A percentile compares a stretch with the other conserved stretches of the same genome.
Evolutionary conservation across 2,113 vertebrate genomes (phyloP).

Genomic region (Rhinogobius similis): DNA sequence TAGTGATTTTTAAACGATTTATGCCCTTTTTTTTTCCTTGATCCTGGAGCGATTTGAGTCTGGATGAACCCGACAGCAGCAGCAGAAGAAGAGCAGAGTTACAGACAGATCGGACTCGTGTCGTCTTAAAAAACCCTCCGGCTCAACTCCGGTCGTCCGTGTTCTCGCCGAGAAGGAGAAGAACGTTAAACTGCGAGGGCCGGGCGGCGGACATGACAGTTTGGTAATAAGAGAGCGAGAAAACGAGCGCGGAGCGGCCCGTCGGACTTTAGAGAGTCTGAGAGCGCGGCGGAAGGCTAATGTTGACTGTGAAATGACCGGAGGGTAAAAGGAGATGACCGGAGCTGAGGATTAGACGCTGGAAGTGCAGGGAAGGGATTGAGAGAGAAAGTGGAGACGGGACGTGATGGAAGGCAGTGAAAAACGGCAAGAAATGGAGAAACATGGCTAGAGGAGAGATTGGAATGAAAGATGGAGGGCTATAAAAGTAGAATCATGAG

Average conservation of each 20-base stretch:
- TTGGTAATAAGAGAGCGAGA: slow-evolving; percentile 71
- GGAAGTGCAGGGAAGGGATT: neutral
- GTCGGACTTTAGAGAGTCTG: neutral
- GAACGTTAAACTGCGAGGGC: slow-evolving; percentile 60
- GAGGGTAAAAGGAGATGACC: slow-evolving; percentile 57
- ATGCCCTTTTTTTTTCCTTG: too few relatives aligned
- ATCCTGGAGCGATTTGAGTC: too few relatives aligned
- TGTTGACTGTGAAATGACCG: slow-evolving; percentile 58
- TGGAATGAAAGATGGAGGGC: too few relatives aligned
- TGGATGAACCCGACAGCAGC: slow-evolving; percentile 15
- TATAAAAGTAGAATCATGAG: too few relatives aligned
- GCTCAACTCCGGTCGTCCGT: slow-evolving; percentile 59
- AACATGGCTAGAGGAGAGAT: too few relatives aligned
- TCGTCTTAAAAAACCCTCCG: slow-evolving; percentile 58
- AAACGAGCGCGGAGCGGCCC: slow-evolving; percentile 30
- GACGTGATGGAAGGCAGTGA: too few relatives aligned
- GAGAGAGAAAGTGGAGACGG: neutral
- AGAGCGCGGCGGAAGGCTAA: slow-evolving; percentile 15
- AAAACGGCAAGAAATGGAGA: too few relatives aligned
- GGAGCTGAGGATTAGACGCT: slow-evolving; percentile 17
- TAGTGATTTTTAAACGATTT: neutral
- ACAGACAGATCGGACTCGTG: slow-evolving; percentile 64
- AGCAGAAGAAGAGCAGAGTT: slow-evolving; percentile 16
- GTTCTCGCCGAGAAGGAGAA: slow-evolving; percentile 60
- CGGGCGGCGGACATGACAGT: slow-evolving; percentile 70